phyloP scores from a whole-genome alignment of 2,888 invertebrate genomes.

The Xanthorhoe designata region DNA sequence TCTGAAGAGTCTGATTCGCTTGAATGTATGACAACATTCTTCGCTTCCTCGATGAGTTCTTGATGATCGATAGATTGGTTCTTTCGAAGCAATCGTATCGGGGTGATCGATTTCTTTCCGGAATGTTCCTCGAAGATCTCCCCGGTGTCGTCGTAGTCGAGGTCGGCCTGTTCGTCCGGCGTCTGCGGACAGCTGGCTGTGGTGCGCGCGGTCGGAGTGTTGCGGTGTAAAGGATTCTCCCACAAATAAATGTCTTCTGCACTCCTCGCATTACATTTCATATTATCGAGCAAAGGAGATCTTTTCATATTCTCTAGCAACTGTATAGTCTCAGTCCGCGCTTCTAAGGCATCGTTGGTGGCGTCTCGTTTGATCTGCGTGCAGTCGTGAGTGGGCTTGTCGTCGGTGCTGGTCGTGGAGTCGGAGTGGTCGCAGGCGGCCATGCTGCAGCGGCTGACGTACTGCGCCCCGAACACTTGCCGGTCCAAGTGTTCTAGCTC shows the following conservation, averaged over 20 bases:
- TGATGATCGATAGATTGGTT: slow-evolving; percentile 71
- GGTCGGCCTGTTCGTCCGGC: slow-evolving; percentile 90
- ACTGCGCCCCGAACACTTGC: slow-evolving; percentile 90
- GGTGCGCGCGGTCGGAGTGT: slow-evolving; percentile 75
- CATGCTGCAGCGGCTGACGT: slow-evolving; percentile 70
- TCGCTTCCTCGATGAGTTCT: slow-evolving; percentile 55
- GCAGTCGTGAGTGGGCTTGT: slow-evolving; percentile 63
- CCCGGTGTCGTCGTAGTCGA: slow-evolving; percentile 87
- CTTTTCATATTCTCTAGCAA: slow-evolving; percentile 63
- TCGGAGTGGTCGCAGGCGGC: slow-evolving; percentile 73
- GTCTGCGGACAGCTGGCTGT: slow-evolving; percentile 85
- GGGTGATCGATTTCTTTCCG: slow-evolving; percentile 89
- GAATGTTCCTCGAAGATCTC: slow-evolving; percentile 88
- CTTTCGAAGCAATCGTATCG: slow-evolving; percentile 86
- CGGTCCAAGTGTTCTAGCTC: slow-evolving; percentile 94
- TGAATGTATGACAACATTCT: slow-evolving; percentile 64
- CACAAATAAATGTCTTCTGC: slow-evolving; percentile 91
- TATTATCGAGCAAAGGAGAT: slow-evolving; percentile 70
- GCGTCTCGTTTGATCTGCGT: slow-evolving; percentile 59
- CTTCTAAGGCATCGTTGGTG: slow-evolving; percentile 54
- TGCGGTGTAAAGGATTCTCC: slow-evolving; percentile 91
- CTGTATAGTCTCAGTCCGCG: slow-evolving; percentile 56
- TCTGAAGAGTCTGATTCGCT: slow-evolving; percentile 80
- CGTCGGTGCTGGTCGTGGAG: slow-evolving; percentile 75
- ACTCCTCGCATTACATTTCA: slow-evolving; percentile 77